Percentiles rank a stretch among this genome's conserved stretches.
phyloP scores from a whole-genome alignment of 2,797 vertebrate species.

The Phaenicophaeus curvirostris region DNA sequence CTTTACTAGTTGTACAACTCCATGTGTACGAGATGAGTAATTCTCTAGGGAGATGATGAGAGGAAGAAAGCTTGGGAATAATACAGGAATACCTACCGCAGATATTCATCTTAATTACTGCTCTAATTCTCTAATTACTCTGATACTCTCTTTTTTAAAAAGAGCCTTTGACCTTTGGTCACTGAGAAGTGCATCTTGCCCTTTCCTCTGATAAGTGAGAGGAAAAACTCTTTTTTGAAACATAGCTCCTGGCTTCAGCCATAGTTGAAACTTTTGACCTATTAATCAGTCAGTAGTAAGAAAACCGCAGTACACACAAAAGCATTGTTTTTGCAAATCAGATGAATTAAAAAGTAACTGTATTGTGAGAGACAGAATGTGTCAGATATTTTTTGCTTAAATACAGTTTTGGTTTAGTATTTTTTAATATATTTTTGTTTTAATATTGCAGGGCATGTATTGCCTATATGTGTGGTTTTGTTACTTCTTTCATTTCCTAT shows the following conservation, averaged over 20 bases:
- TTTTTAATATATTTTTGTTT: not conserved
- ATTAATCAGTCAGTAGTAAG: conserved; percentile 29
- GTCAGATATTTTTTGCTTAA: not conserved
- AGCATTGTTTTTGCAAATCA: conserved; percentile 26
- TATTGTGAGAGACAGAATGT: not conserved
- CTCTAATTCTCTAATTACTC: conserved; percentile 22
- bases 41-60: not conserved
- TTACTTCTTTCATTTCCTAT: not conserved
- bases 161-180: not conserved
- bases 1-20: not conserved
- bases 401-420: not conserved
- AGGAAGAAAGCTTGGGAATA: not conserved
- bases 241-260: not conserved
- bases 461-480: not conserved
- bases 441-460: not conserved
- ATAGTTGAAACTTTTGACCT: conserved; percentile 48
- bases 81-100: not conserved
- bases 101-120: not conserved
- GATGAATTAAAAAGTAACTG: not conserved
- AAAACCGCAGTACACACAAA: conserved; percentile 60
- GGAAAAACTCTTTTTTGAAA: conserved; percentile 14
- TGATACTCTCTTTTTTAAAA: too few relatives aligned
- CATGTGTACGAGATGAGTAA: not conserved
- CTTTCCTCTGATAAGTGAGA: not conserved
- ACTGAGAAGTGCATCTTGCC: not conserved